Conservation (phyloP, 2,797 vertebrate species). For the Rhabdophis nuchalis region DNA sequence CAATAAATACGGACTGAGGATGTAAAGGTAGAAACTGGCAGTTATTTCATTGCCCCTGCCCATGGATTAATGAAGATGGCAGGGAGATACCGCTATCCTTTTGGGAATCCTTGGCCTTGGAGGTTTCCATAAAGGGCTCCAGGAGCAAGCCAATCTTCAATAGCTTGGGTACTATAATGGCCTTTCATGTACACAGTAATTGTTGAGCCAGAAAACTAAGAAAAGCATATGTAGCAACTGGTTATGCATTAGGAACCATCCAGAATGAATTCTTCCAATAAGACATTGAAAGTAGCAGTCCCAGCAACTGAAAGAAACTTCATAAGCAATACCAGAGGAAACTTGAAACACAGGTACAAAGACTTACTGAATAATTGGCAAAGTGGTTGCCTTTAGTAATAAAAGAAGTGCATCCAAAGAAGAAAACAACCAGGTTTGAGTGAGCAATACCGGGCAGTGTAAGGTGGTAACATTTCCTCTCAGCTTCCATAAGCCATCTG, state of each 20-base stretch:
- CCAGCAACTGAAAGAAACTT: not conserved
- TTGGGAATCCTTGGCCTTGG: not conserved
- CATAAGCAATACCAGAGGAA: not conserved
- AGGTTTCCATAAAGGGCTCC: not conserved
- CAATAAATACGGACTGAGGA: too few species aligned
- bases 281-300: not conserved
- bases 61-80: not conserved
- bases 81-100: not conserved
- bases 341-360: not conserved
- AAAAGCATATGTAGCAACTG: not conserved
- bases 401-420: not conserved
- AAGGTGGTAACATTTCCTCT: not conserved
- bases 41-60: not conserved
- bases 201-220: not conserved
- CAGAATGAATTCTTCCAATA: not conserved
- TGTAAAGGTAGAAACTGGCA: not conserved
- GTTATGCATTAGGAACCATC: not conserved
- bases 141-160: not conserved
- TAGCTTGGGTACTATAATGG: not conserved
- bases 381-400: not conserved
- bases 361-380: not conserved
- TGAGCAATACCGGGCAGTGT: not conserved
- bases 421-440: not conserved
- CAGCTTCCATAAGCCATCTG: not conserved
- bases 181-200: not conserved